Conservation (phyloP, 2,113 vertebrate genomes). For the Anarhynchus alexandrinus region DNA sequence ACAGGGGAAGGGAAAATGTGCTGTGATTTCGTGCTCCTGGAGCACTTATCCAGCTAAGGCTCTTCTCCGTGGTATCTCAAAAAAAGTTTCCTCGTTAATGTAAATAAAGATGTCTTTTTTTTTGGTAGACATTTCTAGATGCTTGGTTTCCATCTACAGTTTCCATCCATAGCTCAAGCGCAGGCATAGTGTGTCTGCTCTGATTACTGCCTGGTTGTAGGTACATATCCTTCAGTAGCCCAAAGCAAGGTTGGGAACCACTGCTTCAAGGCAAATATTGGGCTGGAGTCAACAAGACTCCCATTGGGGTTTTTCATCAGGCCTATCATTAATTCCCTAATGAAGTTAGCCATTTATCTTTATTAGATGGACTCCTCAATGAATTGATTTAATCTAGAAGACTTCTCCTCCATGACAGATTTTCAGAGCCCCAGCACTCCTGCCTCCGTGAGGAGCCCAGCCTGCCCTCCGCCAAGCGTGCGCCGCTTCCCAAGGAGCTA, state of each 20-base stretch:
- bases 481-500: conserved; percentile 24
- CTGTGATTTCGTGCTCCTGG: not conserved
- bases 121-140: not conserved
- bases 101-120: not conserved
- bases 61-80: not conserved
- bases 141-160: not conserved
- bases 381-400: conserved; percentile 33
- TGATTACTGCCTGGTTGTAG: not conserved
- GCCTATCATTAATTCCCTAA: conserved; percentile 17
- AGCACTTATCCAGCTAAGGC: not conserved
- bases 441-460: not conserved
- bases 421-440: not conserved
- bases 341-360: conserved; percentile 17
- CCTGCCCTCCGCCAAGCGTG: not conserved
- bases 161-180: not conserved
- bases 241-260: not conserved
- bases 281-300: not conserved
- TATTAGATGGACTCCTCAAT: conserved; percentile 12
- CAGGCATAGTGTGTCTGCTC: not conserved
- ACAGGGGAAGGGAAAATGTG: not conserved
- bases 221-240: not conserved
- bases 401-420: not conserved
- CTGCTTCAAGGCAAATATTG: not conserved
- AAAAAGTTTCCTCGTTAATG: not conserved
- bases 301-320: conserved; percentile 2